Evolutionary conservation across 2,113 vertebrate genomes (phyloP), one percentile per base, ranked within the genome.

Genomic region (Meles meles): DNA sequence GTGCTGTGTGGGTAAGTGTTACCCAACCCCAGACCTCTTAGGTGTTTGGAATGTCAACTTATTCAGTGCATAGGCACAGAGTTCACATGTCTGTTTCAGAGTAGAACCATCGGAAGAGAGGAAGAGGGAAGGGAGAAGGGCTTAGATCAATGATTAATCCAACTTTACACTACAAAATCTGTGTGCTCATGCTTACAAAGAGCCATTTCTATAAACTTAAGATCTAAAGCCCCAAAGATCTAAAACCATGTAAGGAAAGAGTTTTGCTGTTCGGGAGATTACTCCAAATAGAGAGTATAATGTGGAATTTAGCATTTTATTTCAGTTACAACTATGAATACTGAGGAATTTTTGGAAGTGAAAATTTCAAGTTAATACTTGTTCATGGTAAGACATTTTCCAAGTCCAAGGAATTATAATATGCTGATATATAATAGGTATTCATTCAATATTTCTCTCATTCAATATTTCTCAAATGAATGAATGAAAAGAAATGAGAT

Each of bases 401-500:
- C 88, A 55, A 65, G 39, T 47, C 61, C 7, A 65, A 88, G 84
- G 71, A 55, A 81, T 2, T 7, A 1, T 80, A 80, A 29, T 37
- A 37, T 44, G 21, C 11, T n/a, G 57, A 61, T 21, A 83, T 18
- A 25, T 67, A 76, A 4, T 25, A 69, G 14, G 12, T 15, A 17
- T 6, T 44, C 31, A 47, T 34, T 74, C 52, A 72, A 23, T 44
- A 37, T 57, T 93, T 92, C 72, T 88, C 52, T 44, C 31, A 47
- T 34, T 74, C 52, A 72, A 23, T 44, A 37, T 57, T 93, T 92
- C 72, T 88, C 52, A 29, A 81, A 84, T 63, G 49, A 88, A 47
- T 57, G 55, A 88, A 49, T 85, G 76, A 69, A 83, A 84, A 77
- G 74, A 52, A 86, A 89, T 9, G 39, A 84, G 94, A 59, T 21